Percentiles rank a stretch among this genome's conserved stretches.
phyloP scores from a whole-genome alignment of 2,888 invertebrate species.

The Chironomus riparius region DNA sequence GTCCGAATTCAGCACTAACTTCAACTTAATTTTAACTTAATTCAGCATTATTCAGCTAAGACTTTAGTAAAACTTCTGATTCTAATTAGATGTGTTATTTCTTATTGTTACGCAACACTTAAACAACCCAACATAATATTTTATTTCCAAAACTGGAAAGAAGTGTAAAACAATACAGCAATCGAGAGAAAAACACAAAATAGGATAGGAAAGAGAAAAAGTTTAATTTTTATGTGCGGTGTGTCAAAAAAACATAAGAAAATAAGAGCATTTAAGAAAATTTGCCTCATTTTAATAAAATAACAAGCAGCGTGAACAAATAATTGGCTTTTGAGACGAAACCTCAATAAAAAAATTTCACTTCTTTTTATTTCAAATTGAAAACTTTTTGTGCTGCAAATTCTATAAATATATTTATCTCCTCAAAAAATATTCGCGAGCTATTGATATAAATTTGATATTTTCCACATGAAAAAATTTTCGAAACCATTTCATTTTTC shows the following conservation, averaged over 20 bases:
- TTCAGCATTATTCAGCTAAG: no score
- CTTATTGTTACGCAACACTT: background rate
- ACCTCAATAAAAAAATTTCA: background rate
- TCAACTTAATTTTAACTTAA: no score
- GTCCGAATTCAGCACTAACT: no score
- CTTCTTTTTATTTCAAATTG: no score
- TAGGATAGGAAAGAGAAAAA: background rate
- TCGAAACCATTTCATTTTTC: slow-evolving; percentile 11
- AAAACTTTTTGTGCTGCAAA: no score
- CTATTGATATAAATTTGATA: slow-evolving; percentile 13
- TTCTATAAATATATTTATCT: background rate
- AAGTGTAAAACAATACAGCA: background rate
- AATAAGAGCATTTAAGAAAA: background rate
- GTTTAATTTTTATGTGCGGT: background rate
- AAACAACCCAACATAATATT: background rate
- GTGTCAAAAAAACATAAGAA: background rate
- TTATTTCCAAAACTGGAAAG: background rate
- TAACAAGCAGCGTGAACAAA: background rate
- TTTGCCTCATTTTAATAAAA: background rate
- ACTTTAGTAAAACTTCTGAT: no score
- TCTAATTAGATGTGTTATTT: no score
- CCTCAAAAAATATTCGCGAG: background rate
- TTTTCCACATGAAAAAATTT: slow-evolving; percentile 19
- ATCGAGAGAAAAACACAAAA: background rate
- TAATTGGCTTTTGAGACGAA: background rate